Evolutionary conservation across 2,113 vertebrate species (phyloP).

Genomic region (Chitala chitala): DNA sequence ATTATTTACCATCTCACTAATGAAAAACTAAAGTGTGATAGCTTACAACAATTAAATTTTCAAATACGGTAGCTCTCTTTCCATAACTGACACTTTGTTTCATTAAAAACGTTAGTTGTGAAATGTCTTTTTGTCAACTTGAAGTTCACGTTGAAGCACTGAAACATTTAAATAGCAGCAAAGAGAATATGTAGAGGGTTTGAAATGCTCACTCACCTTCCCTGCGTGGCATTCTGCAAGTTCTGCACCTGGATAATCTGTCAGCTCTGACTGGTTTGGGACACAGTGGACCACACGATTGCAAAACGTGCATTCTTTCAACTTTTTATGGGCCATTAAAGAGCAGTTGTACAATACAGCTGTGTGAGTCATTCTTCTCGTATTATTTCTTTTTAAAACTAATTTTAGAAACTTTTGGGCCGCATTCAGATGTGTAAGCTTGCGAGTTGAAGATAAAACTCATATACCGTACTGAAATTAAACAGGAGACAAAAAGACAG

Average conservation of each 20-base stretch:
- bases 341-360: neutral
- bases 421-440: neutral
- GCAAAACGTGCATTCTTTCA: neutral
- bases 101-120: no score
- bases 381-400: neutral
- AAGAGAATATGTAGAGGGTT: no score
- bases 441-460: neutral
- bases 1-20: neutral
- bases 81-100: no score
- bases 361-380: neutral
- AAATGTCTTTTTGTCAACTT: no score
- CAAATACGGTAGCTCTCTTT: no score
- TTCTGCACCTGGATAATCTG: no score
- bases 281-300: neutral
- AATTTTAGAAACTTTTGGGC: neutral
- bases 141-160: no score
- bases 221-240: no score
- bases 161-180: no score
- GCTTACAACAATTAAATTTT: no score
- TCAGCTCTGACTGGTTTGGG: neutral
- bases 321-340: neutral
- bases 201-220: no score
- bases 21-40: neutral
- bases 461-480: neutral
- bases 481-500: neutral